phyloP scores from a whole-genome alignment of 1,140 invertebrate species.

The Neoseiulus cucumeris region DNA sequence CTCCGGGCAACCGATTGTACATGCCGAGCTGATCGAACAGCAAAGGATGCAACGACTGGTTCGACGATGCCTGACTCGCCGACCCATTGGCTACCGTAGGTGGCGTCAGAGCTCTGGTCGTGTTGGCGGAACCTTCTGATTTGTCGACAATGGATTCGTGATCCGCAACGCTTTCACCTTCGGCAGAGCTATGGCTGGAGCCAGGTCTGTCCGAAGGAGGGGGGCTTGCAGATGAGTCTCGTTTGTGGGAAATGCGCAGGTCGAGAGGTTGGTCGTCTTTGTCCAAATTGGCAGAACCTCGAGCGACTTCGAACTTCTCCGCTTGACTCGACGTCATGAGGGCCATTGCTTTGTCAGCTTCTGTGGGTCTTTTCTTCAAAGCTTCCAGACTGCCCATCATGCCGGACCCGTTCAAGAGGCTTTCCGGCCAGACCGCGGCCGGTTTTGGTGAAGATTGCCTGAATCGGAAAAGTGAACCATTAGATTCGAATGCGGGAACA shows the following conservation, averaged over 20 bases:
- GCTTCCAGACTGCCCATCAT: slow-evolving; percentile 13
- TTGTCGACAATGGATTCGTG: neutral
- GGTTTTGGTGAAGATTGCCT: slow-evolving; percentile 14
- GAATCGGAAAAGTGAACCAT: neutral
- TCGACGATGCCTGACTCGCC: neutral
- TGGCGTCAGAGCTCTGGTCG: neutral
- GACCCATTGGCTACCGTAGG: neutral
- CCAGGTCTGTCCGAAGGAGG: neutral
- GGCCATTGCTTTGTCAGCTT: neutral
- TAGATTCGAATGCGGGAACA: too few species aligned
- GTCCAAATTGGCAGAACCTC: neutral
- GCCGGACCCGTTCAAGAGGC: slow-evolving; percentile 13
- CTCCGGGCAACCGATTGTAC: neutral
- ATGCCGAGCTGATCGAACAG: neutral
- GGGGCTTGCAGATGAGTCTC: slow-evolving; percentile 24
- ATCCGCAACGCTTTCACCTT: slow-evolving; percentile 1
- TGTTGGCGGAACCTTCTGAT: neutral
- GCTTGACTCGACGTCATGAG: neutral
- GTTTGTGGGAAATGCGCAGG: slow-evolving; percentile 57
- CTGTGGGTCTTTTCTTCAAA: slow-evolving; percentile 14
- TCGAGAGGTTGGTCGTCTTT: slow-evolving; percentile 49
- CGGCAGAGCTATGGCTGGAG: neutral
- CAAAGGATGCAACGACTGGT: slow-evolving; percentile 6
- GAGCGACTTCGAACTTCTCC: neutral
- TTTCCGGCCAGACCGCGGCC: slow-evolving; percentile 6